Conservation (phyloP, 2,113 vertebrate genomes). For the Chloropsis cyanopogon region DNA sequence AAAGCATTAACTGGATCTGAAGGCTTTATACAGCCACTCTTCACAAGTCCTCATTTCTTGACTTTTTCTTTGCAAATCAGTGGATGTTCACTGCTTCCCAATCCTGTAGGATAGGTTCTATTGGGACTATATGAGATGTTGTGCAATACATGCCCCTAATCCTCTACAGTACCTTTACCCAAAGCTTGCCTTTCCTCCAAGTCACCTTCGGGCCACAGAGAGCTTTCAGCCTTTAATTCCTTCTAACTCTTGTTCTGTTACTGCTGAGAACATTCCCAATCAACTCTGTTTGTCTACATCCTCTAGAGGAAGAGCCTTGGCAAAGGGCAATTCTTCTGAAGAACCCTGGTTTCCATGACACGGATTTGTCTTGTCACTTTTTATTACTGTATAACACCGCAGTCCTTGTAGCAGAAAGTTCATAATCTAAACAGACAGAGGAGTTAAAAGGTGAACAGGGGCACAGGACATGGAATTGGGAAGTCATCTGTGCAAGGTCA, state of each 20-base stretch:
- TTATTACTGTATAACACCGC: background rate
- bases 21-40: background rate
- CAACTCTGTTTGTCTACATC: background rate
- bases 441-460: background rate
- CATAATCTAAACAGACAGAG: background rate
- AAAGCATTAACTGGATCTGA: background rate
- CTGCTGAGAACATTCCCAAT: background rate
- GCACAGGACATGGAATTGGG: background rate
- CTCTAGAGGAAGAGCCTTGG: background rate
- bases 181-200: background rate
- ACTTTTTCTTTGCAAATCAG: background rate
- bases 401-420: background rate
- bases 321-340: background rate
- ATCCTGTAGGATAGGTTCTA: background rate
- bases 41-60: background rate
- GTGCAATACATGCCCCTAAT: background rate
- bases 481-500: background rate
- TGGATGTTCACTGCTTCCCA: background rate
- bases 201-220: background rate
- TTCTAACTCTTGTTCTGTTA: background rate
- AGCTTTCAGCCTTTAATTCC: background rate
- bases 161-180: background rate
- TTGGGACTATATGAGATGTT: background rate
- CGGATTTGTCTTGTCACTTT: background rate
- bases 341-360: background rate